A percentile compares a stretch with the other conserved stretches of the same genome.
phyloP scores from a whole-genome alignment of 2,888 invertebrate genomes.

The Ophion ventricosus region DNA sequence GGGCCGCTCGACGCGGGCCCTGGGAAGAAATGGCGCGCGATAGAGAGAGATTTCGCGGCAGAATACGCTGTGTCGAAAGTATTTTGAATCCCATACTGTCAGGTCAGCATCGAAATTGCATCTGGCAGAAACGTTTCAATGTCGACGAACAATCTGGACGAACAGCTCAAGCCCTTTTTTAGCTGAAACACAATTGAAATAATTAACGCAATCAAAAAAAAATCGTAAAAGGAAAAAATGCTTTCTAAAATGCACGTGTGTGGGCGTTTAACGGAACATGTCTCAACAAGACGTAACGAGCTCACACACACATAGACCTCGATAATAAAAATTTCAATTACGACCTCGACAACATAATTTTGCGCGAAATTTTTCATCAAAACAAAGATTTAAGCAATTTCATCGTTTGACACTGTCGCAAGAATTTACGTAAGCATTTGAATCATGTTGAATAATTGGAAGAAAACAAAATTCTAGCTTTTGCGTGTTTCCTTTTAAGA shows the following conservation, averaged over 20 bases:
- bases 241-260: background rate
- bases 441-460: background rate
- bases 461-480: background rate
- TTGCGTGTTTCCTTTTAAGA: slow-evolving; percentile 35
- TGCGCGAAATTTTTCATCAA: background rate
- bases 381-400: slow-evolving; percentile 33
- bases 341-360: slow-evolving; percentile 11
- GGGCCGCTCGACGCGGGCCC: slow-evolving; percentile 85
- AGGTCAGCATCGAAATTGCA: slow-evolving; percentile 81
- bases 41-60: slow-evolving; percentile 83
- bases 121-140: slow-evolving; percentile 83
- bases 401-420: slow-evolving; percentile 42
- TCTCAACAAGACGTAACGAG: background rate
- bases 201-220: background rate
- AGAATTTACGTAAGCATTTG: background rate
- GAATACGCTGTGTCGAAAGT: slow-evolving; percentile 81
- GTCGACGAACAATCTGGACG: slow-evolving; percentile 43
- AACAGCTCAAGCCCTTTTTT: slow-evolving; percentile 15
- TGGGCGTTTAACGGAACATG: background rate
- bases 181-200: background rate
- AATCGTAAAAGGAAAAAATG: background rate
- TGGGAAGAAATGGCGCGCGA: slow-evolving; percentile 86
- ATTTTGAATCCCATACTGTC: slow-evolving; percentile 83
- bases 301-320: background rate
- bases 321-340: background rate